Conservation (phyloP, 2,797 vertebrate species). For the Manis pentadactyla region DNA sequence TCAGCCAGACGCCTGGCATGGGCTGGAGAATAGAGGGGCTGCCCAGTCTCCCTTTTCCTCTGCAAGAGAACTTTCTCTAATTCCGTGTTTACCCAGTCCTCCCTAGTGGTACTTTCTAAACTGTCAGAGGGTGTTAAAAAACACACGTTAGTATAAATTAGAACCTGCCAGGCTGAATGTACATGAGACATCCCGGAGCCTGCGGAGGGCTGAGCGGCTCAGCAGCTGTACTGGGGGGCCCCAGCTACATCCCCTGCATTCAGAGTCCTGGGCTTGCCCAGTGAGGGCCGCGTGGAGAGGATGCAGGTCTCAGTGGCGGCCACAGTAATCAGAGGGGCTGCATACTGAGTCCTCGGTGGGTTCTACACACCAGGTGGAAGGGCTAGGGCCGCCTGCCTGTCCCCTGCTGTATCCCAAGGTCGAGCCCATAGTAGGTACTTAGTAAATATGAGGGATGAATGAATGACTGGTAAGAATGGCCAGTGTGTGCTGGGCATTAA, state of each 20-base stretch:
- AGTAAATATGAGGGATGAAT: background rate
- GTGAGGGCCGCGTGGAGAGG: background rate
- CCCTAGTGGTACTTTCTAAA: background rate
- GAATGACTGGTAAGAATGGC: background rate
- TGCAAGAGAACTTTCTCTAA: background rate
- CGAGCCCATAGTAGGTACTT: background rate
- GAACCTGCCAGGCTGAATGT: background rate
- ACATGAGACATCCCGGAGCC: background rate
- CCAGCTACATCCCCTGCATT: accelerated
- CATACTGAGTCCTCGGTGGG: background rate
- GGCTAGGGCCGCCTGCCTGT: background rate
- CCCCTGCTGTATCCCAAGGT: background rate
- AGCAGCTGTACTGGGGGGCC: background rate
- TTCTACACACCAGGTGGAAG: accelerated
- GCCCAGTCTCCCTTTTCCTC: accelerated
- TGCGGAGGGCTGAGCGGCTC: accelerated
- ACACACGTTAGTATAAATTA: background rate
- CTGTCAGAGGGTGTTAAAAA: background rate
- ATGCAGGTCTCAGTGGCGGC: background rate
- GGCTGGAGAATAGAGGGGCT: background rate
- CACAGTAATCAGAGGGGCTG: background rate
- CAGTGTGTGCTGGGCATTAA: accelerated
- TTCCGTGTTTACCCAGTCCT: background rate
- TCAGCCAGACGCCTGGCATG: accelerated
- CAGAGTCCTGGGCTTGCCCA: background rate